Evolutionary conservation across 2,113 vertebrate species (phyloP), one percentile per base, ranked within the genome.

Genomic region (Trochalopteron elliotii): DNA sequence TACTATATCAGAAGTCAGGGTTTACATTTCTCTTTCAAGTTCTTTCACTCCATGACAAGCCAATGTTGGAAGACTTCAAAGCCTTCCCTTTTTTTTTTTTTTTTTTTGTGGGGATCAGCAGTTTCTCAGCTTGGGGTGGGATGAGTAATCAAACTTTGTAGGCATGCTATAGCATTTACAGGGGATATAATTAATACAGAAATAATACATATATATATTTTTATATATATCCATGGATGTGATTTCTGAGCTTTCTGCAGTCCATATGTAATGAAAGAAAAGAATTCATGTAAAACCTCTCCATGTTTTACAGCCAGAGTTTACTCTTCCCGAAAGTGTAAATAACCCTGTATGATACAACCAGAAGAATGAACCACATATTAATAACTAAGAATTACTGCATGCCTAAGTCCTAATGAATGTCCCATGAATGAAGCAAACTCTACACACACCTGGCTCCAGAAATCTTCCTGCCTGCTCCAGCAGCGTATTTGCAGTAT

Each of bases 1-100:
- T 91, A 56, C 8, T 89, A 1, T 76, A 25, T 83, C 89, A 88
- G 95, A 96, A 96, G 88, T n/a, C 97, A 97, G 90, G 76, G 31
- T 86, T 88, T 80, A n/a, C 19, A 90, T 42, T 88, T 93, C 85
- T 92, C 91, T 97, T 96, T 97, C 90, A 95, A 93, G 90, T 93
- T 95, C 33, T 31, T 87, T 64, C 31, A 45, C 47, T 82, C 60
- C 44, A 4, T 7, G 25, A 63, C 69, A 90, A 77, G 42, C 37
- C 83, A 56, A 12, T 33, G 23, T 69, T 95, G 67, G 81, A 76
- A 87, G 40, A 64, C 57, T 92, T 94, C 87, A 87, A 85, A 93
- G 81, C 52, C 37, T 76, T 96, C 50, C 3, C 1, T 89, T 76
- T 65, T 63, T 22, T 57, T 57, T 39, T 39, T 39, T 39, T 39